Evolutionary conservation across 2,888 invertebrate genomes (phyloP).

Genomic region (Pantelozetes paolii): DNA sequence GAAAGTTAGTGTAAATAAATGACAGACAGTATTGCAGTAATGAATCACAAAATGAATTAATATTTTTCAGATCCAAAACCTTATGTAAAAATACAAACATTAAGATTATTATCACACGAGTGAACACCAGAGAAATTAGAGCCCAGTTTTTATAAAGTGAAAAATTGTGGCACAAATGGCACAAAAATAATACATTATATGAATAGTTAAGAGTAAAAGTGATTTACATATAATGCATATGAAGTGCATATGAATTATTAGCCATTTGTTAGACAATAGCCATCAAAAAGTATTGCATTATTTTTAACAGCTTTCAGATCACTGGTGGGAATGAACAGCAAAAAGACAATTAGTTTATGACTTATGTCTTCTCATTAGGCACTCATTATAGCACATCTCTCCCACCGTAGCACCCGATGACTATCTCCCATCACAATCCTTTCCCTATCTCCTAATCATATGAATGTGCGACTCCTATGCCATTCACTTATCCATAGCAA

Average conservation of each 20-base stretch:
- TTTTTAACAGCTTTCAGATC: neutral
- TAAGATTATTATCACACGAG: slow-evolving; percentile 8
- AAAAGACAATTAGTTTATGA: no score
- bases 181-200: neutral
- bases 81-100: slow-evolving; percentile 4
- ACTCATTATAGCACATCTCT: neutral
- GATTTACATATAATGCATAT: neutral
- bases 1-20: neutral
- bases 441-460: no score
- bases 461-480: no score
- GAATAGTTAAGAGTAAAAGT: neutral
- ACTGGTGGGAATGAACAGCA: no score
- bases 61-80: neutral
- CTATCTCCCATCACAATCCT: no score
- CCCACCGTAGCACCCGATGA: neutral
- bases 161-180: neutral
- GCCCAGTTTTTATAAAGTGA: neutral
- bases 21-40: neutral
- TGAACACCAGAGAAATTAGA: slow-evolving; percentile 17
- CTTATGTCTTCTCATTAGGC: no score
- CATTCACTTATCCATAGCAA: no score
- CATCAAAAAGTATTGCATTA: neutral
- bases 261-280: neutral
- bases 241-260: neutral
- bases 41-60: neutral